Evolutionary conservation across 1,140 invertebrate species (phyloP), one percentile per base, ranked within the genome.

Genomic region (Heterodera schachtii): DNA sequence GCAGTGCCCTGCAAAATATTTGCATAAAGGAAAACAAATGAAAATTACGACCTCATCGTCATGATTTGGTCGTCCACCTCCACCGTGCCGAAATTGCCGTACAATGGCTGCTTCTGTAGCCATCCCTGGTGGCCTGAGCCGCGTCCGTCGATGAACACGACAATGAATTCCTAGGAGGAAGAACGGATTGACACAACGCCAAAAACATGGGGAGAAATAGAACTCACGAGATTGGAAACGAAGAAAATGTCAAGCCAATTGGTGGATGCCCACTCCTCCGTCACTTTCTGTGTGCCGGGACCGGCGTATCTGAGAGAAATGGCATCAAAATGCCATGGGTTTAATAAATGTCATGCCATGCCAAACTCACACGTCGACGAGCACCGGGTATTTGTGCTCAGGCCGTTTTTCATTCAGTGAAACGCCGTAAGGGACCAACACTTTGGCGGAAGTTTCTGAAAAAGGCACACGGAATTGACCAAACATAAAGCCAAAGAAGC

Each of bases 1-100:
- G n/a, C 31, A 88, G 71, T 16, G 44, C 46, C 80, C 84, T 87
- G 80, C 21, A 83, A 66, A 19, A 83, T 46, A 11, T 75, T 75
- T 2, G 16, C 1, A 47, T 13, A 60, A 52, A 43, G 60, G 16
- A 41, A n/a, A 19, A 69, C 47, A 60, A 66, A 31, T 9, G 8
- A 64, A 43, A 49, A 77, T 19, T 13, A 49, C 64, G 46, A 87
- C 82, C 78, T 83, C 11, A 83, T 84, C 41, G 87, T 83, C 49
- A 82, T 80, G 57, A 89, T 85, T 77, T 90, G 88, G 84, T 89
- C 88, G 21, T 90, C 85, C 57, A 89, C 83, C 79, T 89, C 88
- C n/a, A 89, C 89, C 4, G 85, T 90, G 41, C 89, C 88, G 19
- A 89, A 81, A 52, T 84, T 78, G 41, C 89, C 87, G 73, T 87